These are phyloP conservation scores for Acanthococcus lagerstroemiae DNA, from an alignment of 2,888 invertebrate genomes.

Conservation along the genomic window DNA sequence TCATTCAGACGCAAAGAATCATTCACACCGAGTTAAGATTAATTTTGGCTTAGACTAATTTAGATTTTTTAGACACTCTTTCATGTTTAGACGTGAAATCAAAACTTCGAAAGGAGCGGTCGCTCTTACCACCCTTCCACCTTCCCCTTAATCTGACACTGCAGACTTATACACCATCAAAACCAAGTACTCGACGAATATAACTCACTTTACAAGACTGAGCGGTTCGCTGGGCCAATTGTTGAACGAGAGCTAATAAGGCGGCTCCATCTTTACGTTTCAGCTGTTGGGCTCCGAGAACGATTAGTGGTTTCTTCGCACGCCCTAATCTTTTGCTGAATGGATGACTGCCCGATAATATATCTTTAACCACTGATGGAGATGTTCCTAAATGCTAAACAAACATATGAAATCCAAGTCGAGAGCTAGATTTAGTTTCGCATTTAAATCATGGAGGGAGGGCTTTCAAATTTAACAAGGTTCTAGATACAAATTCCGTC, in stretches of 20 bases:
- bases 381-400: conserved; percentile 72
- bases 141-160: too few relatives aligned
- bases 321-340: conserved; percentile 56
- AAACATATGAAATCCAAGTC: background rate
- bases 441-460: background rate
- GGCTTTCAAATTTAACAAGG: background rate
- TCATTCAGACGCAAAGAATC: too few relatives aligned
- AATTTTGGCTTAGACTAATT: too few relatives aligned
- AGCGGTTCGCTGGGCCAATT: conserved; percentile 47
- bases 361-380: conserved; percentile 58
- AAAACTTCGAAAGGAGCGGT: too few relatives aligned
- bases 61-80: too few relatives aligned
- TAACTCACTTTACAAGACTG: background rate
- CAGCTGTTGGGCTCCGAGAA: conserved; percentile 79
- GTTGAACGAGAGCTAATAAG: conserved; percentile 62
- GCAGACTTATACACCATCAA: too few relatives aligned
- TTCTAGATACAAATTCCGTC: background rate
- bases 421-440: background rate
- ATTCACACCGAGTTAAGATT: too few relatives aligned
- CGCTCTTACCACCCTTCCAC: too few relatives aligned
- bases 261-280: conserved; percentile 67
- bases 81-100: too few relatives aligned
- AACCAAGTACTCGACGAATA: background rate
- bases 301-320: conserved; percentile 81
- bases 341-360: conserved; percentile 61